Percentiles rank a stretch among this genome's conserved stretches.
Evolutionary conservation across 2,797 vertebrate genomes (phyloP).

Genomic region (Choloepus didactylus): DNA sequence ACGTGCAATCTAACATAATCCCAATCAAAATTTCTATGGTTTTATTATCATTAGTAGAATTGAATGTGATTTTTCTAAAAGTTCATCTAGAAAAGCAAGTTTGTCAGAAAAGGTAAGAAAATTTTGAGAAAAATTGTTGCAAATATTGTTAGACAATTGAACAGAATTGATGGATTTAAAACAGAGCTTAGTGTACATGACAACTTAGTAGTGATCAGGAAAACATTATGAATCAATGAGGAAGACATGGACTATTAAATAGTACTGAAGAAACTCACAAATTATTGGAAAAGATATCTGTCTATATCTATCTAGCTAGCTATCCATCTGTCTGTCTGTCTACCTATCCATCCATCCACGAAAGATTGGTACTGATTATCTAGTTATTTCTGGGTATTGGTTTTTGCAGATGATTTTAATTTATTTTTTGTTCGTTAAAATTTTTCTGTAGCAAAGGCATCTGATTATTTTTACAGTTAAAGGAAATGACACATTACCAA

Average conservation of each 20-base stretch:
- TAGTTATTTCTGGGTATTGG: neutral
- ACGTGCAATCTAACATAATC: conserved; percentile 7
- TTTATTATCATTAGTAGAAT: neutral
- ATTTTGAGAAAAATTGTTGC: neutral
- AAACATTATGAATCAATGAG: neutral
- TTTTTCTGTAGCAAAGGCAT: neutral
- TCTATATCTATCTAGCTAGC: too few species aligned
- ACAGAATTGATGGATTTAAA: neutral
- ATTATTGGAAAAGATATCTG: neutral
- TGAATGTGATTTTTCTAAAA: neutral
- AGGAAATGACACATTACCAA: neutral
- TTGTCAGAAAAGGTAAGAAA: conserved; percentile 2
- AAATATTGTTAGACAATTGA: conserved; percentile 1
- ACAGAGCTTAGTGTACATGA: neutral
- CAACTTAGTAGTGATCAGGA: neutral
- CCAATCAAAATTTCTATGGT: neutral
- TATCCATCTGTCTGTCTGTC: too few species aligned
- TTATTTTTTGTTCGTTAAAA: neutral
- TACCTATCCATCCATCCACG: too few species aligned
- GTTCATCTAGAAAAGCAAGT: neutral
- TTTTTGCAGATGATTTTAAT: neutral
- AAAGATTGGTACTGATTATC: neutral
- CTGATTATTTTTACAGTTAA: conserved; percentile 32
- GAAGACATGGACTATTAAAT: neutral
- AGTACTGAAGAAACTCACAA: neutral